Evolutionary conservation across 2,888 invertebrate species (phyloP).

Genomic region (Mythimna albipuncta): DNA sequence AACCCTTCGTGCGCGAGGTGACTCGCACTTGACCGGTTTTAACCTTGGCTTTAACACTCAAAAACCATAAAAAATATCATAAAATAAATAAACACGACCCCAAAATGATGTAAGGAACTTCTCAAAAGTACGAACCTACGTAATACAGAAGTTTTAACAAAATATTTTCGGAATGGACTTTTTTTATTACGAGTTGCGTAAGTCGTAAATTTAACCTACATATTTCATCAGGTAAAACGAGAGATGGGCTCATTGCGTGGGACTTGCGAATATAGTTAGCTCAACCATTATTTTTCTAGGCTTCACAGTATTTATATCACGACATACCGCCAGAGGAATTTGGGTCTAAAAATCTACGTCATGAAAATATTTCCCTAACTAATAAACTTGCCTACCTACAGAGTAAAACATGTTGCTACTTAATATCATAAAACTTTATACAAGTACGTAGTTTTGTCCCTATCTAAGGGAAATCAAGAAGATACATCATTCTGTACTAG

Average conservation of each 20-base stretch:
- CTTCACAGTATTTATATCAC: constrained; percentile 42
- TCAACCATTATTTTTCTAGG: constrained; percentile 59
- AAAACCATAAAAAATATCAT: constrained; percentile 6
- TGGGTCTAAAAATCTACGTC: constrained; percentile 19
- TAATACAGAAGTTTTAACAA: constrained; percentile 51
- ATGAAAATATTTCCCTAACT: constrained; percentile 9
- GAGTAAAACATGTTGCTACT: constrained; percentile 1
- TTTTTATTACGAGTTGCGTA: constrained; percentile 58
- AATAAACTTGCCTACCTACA: not conserved
- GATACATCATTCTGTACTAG: constrained; percentile 16
- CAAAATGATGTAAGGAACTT: constrained; percentile 29
- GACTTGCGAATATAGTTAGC: constrained; percentile 60
- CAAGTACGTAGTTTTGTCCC: constrained; percentile 4
- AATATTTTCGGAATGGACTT: constrained; percentile 52
- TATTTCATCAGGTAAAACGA: constrained; percentile 61
- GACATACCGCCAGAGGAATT: constrained; percentile 40
- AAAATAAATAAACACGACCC: constrained; percentile 21
- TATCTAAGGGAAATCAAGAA: constrained; percentile 28
- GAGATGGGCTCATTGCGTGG: constrained; percentile 62
- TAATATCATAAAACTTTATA: constrained; percentile 2
- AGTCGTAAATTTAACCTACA: constrained; percentile 61
- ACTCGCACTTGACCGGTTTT: not conserved
- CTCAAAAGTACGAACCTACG: constrained; percentile 27
- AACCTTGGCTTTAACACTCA: not conserved
- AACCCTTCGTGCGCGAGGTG: too few relatives aligned